Evolutionary conservation across 2,888 invertebrate genomes (phyloP).

Genomic region (Drosophila paramelanica): DNA sequence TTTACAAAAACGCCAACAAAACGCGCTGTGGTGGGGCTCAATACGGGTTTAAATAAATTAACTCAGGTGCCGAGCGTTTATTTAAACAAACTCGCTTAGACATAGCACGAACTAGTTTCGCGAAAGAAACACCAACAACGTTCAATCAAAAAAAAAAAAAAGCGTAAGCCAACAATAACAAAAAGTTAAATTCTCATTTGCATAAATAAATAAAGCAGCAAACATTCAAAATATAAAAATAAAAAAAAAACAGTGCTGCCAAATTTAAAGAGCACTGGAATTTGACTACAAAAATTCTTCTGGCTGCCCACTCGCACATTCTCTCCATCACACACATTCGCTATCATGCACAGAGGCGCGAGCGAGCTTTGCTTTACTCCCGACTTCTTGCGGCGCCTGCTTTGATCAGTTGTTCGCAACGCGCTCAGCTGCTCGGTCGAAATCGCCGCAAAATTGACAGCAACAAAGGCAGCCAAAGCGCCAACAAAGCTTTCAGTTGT

Average conservation of each 20-base stretch:
- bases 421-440: slow-evolving; percentile 75
- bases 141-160: slow-evolving; percentile 34
- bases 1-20: slow-evolving; percentile 26
- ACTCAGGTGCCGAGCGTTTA: slow-evolving; percentile 39
- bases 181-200: slow-evolving; percentile 41
- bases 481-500: slow-evolving; percentile 50
- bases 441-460: slow-evolving; percentile 75
- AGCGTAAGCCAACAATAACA: slow-evolving; percentile 15
- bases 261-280: slow-evolving; percentile 70
- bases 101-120: slow-evolving; percentile 64
- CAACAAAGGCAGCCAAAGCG: slow-evolving; percentile 47
- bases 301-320: slow-evolving; percentile 11
- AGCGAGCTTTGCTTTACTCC: slow-evolving; percentile 54
- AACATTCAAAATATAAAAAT: slow-evolving; percentile 37
- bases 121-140: slow-evolving; percentile 29
- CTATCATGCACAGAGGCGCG: slow-evolving; percentile 3
- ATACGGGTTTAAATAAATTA: slow-evolving; percentile 35
- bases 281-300: slow-evolving; percentile 59
- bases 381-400: slow-evolving; percentile 33
- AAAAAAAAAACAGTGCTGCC: slow-evolving; percentile 24
- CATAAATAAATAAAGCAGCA: slow-evolving; percentile 75
- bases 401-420: slow-evolving; percentile 72
- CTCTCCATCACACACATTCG: neutral
- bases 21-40: slow-evolving; percentile 9
- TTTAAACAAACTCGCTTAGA: slow-evolving; percentile 46